Base-by-base conservation (phyloP, 35 echinoderm and acorn worm genomes). In the Apostichopus parvimensis region DNA sequence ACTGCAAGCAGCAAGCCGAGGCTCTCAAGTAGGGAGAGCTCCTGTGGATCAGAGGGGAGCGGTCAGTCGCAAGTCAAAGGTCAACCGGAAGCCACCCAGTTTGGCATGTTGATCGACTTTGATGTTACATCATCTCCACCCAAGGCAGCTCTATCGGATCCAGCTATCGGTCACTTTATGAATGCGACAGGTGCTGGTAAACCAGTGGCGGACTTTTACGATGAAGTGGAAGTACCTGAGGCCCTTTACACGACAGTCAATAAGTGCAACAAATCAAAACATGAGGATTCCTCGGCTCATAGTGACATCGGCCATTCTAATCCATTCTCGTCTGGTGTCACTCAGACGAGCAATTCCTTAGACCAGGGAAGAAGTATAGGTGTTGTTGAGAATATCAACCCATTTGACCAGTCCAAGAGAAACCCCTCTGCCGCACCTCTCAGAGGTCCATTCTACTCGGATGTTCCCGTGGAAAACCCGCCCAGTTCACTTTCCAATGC, bases 321-420 rank as follows among this genome's bases (percentile, higher is more conserved):
- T 88, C 86, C 86, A 73, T 88, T 88, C n/a, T 60, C 86, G 23
- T 72, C 86, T 88, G 71, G 71, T 20, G 71, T n/a, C 71, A n/a
- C 17, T 75, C 20, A 14, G 12, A n/a, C 71, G 0, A 75, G 71
- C 71, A 75, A 20, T 75, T 22, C 71, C n/a, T 75, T 22, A 75
- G 14, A 75, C 13, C 14, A 75, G 4, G 17, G 71, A 75, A 75
- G 71, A 22, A 18, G n/a, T 18, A 75, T 22, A 6, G 28, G 86
- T 23, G 24, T 18, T 73, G 57, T 66, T 17, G 61, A 88, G 86
- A 73, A 14, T 54, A 64, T 88, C 15, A 88, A 88, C n/a, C 86
- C 86, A 88, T 88, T 88, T 84, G 81, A 84, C 54, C 86, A 88
- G 64, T 54, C 57, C 1, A 68, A 53, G 57, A 26, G 60, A 73